These are phyloP conservation scores for Volucella inflata DNA, from an alignment of 2,888 invertebrate species.

Conservation along the genomic window DNA sequence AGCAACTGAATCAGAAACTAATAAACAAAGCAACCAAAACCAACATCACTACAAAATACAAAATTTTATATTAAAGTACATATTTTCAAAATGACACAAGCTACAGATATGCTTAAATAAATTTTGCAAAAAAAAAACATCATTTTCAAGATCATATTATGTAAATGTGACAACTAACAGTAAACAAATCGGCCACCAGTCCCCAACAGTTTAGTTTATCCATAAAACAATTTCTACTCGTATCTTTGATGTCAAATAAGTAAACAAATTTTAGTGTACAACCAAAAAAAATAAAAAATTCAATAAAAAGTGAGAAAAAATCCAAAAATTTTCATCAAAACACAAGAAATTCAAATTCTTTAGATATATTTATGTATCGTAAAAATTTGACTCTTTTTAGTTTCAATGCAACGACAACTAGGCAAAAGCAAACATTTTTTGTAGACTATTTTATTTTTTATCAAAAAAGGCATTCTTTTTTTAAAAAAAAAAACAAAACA, in stretches of 20 bases:
- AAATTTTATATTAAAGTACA: slow-evolving; percentile 62
- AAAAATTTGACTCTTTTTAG: slow-evolving; percentile 26
- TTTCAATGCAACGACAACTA: slow-evolving; percentile 66
- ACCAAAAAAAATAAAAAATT: slow-evolving; percentile 21
- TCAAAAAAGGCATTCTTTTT: slow-evolving; percentile 36
- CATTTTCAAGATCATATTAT: not conserved
- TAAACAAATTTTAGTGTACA: slow-evolving; percentile 49
- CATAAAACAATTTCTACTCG: slow-evolving; percentile 49
- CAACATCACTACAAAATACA: slow-evolving; percentile 14
- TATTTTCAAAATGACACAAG: slow-evolving; percentile 49
- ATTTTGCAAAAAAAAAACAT: slow-evolving; percentile 36
- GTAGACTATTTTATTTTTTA: slow-evolving; percentile 65
- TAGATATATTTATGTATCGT: slow-evolving; percentile 41
- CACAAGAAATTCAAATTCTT: not conserved
- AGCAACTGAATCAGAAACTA: slow-evolving; percentile 20
- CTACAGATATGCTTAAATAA: slow-evolving; percentile 38
- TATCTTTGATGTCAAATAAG: slow-evolving; percentile 58
- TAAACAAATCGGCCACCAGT: slow-evolving; percentile 30
- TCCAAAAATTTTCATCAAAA: slow-evolving; percentile 2
- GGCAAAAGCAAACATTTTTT: slow-evolving; percentile 41
- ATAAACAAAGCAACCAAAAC: slow-evolving; percentile 43
- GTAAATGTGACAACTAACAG: slow-evolving; percentile 58
- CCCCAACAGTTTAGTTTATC: slow-evolving; percentile 53
- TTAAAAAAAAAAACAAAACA: slow-evolving; percentile 20
- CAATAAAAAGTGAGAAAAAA: not conserved